A percentile compares a stretch with the other conserved stretches of the same genome.
phyloP scores from a whole-genome alignment of 2,888 invertebrate genomes.

The Dione juno region DNA sequence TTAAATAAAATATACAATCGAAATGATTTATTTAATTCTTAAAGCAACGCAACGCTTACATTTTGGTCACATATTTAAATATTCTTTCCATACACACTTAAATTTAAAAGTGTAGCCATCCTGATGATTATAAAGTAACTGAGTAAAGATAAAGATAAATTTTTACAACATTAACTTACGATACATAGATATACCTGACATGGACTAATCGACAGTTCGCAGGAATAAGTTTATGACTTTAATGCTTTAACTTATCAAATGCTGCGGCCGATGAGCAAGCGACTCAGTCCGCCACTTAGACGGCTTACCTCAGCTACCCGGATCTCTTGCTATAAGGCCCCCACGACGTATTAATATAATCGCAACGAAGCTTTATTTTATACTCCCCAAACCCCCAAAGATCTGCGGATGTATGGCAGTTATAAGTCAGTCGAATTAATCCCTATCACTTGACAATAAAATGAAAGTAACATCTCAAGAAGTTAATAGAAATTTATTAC shows the following conservation, averaged over 20 bases:
- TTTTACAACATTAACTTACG: not conserved
- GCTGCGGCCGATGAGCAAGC: conserved; percentile 45
- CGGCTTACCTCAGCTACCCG: conserved; percentile 69
- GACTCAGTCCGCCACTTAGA: conserved; percentile 62
- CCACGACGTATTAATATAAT: conserved; percentile 80
- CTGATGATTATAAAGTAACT: too few relatives aligned
- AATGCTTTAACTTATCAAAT: conserved; percentile 38
- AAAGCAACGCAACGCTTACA: too few relatives aligned
- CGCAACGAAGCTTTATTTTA: conserved; percentile 79
- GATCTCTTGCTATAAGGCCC: conserved; percentile 68
- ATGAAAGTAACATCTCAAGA: conserved; percentile 79
- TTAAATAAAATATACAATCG: too few relatives aligned
- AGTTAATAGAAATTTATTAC: conserved; percentile 80
- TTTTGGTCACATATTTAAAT: too few relatives aligned
- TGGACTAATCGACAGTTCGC: not conserved
- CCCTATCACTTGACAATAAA: conserved; percentile 81
- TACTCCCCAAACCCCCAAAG: conserved; percentile 65
- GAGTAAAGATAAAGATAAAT: too few relatives aligned
- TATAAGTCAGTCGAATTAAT: conserved; percentile 83
- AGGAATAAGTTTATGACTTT: conserved; percentile 11
- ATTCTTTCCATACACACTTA: too few relatives aligned
- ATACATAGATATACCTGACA: not conserved
- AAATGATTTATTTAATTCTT: too few relatives aligned
- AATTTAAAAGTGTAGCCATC: too few relatives aligned
- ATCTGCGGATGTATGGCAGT: conserved; percentile 81